These are phyloP conservation scores for Thalassaphorura encarpata DNA, from an alignment of 1,140 invertebrate species.

Conservation along the genomic window DNA sequence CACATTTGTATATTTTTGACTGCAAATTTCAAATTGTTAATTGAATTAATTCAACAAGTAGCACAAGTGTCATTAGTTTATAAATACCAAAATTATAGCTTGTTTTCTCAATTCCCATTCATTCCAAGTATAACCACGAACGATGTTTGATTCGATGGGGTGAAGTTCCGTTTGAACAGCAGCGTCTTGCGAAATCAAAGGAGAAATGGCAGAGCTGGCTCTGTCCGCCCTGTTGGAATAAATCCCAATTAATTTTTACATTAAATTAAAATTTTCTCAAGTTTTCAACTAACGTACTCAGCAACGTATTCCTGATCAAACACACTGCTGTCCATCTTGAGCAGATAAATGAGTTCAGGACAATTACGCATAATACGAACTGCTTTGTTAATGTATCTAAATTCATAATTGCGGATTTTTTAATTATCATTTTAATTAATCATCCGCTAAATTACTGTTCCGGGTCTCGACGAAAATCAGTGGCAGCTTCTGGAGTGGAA, in stretches of 20 bases:
- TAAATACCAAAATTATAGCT: slow-evolving; percentile 55
- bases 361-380: slow-evolving; percentile 14
- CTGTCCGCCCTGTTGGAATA: not conserved
- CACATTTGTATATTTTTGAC: slow-evolving; percentile 44
- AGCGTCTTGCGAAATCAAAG: not conserved
- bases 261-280: too few species aligned
- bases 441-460: slow-evolving; percentile 39
- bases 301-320: slow-evolving; percentile 1
- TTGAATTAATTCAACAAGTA: slow-evolving; percentile 36
- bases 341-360: slow-evolving; percentile 22
- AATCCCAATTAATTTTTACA: too few species aligned
- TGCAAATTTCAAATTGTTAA: slow-evolving; percentile 3
- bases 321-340: slow-evolving; percentile 13
- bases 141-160: slow-evolving; percentile 15
- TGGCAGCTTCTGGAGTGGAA: slow-evolving; percentile 44
- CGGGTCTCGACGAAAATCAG: slow-evolving; percentile 48
- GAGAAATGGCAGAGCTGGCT: not conserved
- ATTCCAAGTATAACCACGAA: slow-evolving; percentile 53
- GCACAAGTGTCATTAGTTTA: not conserved
- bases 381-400: slow-evolving; percentile 9
- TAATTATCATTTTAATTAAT: not conserved
- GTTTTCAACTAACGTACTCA: slow-evolving; percentile 12
- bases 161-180: slow-evolving; percentile 21
- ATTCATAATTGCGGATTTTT: not conserved
- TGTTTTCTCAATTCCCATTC: slow-evolving; percentile 61